These are phyloP conservation scores for Polydrusus pterygomalis DNA, from an alignment of 2,888 invertebrate species.

Conservation along the genomic window DNA sequence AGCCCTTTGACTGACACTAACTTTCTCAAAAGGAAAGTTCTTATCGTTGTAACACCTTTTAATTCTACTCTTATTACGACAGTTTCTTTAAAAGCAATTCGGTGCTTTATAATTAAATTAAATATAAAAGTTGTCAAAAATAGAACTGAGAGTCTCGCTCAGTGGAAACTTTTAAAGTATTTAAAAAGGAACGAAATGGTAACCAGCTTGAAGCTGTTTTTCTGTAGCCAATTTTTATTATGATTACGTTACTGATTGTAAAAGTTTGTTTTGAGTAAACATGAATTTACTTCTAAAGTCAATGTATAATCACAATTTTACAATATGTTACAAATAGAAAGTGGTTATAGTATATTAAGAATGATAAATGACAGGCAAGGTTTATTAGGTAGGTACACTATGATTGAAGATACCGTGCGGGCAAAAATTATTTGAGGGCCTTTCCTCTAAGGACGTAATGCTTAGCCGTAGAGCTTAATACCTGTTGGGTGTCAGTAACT, in stretches of 20 bases:
- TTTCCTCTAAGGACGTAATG: no score
- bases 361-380: no score
- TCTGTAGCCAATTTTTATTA: background rate
- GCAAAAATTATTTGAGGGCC: no score
- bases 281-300: background rate
- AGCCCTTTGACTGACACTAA: no score
- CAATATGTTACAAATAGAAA: no score
- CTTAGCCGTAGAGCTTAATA: no score
- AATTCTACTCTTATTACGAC: background rate
- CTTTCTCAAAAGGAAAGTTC: no score
- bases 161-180: background rate
- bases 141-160: background rate
- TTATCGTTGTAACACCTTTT: background rate
- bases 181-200: background rate
- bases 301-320: no score
- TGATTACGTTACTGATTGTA: background rate
- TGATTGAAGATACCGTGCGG: no score
- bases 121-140: background rate
- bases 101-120: constrained; percentile 14
- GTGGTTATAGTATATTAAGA: no score
- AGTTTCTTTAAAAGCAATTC: constrained; percentile 3
- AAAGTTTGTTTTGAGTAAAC: background rate
- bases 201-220: background rate
- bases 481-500: no score
- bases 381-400: no score